Evolutionary conservation across 2,113 vertebrate genomes (phyloP).

Genomic region (Pangasianodon gigas): DNA sequence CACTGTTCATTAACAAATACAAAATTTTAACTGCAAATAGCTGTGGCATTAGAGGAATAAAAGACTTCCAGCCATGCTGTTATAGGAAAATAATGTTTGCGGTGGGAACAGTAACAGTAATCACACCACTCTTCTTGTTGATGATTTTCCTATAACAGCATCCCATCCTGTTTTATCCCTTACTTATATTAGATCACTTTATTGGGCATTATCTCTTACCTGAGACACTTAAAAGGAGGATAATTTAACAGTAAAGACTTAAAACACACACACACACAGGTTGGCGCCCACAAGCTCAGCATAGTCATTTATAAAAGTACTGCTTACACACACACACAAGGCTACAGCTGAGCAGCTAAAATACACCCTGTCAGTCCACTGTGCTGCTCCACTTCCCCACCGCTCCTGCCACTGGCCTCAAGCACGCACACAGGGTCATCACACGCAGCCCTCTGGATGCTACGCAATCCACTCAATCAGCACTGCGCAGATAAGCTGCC

Average conservation of each 20-base stretch:
- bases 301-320: conserved; percentile 27
- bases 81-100: neutral
- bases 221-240: neutral
- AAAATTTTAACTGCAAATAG: neutral
- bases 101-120: neutral
- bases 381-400: conserved; percentile 1
- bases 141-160: too few relatives aligned
- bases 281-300: neutral
- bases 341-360: conserved; percentile 8
- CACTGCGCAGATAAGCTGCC: conserved; percentile 2
- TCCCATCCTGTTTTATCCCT: neutral
- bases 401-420: neutral
- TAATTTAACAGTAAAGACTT: neutral
- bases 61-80: neutral
- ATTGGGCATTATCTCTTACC: too few relatives aligned
- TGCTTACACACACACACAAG: conserved; percentile 17
- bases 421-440: neutral
- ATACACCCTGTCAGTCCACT: conserved; percentile 11
- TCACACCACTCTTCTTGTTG: neutral
- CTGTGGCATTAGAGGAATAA: neutral
- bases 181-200: neutral
- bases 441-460: too few relatives aligned
- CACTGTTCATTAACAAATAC: neutral
- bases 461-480: neutral
- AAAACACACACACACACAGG: conserved; percentile 15